These are phyloP conservation scores for Caenorhabditis sinica DNA, from an alignment of 2,888 invertebrate species.

Conservation along the genomic window DNA sequence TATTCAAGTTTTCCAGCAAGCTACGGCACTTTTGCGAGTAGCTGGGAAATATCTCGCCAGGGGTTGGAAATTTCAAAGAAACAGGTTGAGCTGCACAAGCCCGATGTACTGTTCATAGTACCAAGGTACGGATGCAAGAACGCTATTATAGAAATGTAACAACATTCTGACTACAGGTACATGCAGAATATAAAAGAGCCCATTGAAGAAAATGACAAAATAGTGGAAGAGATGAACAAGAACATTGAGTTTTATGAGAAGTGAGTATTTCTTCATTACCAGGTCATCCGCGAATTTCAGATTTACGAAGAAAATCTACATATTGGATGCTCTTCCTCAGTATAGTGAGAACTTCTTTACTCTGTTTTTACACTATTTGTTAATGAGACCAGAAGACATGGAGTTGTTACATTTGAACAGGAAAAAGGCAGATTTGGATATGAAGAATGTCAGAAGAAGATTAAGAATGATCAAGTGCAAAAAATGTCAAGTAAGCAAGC, in stretches of 20 bases:
- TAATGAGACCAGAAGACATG: constrained; percentile 35
- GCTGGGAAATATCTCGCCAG: not conserved
- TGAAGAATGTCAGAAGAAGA: constrained; percentile 26
- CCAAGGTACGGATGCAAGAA: constrained; percentile 1
- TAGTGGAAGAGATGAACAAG: constrained; percentile 22
- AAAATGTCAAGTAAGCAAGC: constrained; percentile 7
- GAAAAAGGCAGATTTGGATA: constrained; percentile 10
- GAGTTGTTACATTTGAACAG: constrained; percentile 34
- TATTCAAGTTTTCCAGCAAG: constrained; percentile 7
- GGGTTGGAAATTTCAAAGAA: constrained; percentile 5
- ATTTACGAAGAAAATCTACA: constrained; percentile 12
- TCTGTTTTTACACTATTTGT: constrained; percentile 5
- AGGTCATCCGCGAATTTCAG: not conserved
- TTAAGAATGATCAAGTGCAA: constrained; percentile 29
- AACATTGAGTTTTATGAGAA: constrained; percentile 13
- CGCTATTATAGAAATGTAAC: not conserved
- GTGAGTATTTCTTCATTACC: not conserved
- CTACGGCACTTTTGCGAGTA: constrained; percentile 17
- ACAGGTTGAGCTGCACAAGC: constrained; percentile 37
- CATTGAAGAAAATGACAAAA: constrained; percentile 34
- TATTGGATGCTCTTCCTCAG: constrained; percentile 4
- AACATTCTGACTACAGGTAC: not conserved
- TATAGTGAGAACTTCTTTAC: constrained; percentile 10
- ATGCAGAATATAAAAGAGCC: constrained; percentile 6
- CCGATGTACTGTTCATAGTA: constrained; percentile 40